Percentiles rank a stretch among this genome's conserved stretches.
phyloP scores from a whole-genome alignment of 2,888 invertebrate genomes.

The Drosophila dives region DNA sequence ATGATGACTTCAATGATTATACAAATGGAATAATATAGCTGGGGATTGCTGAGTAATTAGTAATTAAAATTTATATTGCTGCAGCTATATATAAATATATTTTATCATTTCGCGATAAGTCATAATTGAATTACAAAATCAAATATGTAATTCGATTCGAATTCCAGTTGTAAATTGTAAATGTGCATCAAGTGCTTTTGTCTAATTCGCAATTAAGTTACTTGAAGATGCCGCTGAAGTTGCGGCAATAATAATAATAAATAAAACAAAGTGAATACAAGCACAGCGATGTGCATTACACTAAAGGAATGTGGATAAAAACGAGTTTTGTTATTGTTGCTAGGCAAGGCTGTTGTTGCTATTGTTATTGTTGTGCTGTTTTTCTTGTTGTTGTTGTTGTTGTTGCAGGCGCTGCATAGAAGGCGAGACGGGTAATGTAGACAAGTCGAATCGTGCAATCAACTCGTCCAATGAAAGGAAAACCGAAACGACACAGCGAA shows the following conservation, averaged over 20 bases:
- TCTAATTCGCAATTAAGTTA: neutral
- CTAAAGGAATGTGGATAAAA: slow-evolving; percentile 55
- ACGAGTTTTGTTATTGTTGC: slow-evolving; percentile 56
- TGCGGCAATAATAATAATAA: neutral
- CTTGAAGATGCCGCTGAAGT: neutral
- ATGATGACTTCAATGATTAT: neutral
- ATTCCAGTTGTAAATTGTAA: neutral
- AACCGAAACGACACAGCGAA: slow-evolving; percentile 40
- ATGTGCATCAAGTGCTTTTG: neutral
- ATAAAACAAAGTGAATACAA: slow-evolving; percentile 14
- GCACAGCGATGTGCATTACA: slow-evolving; percentile 28
- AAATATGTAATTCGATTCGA: neutral
- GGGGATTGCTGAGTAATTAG: neutral
- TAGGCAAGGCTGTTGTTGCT: slow-evolving; percentile 24
- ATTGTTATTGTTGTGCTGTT: neutral
- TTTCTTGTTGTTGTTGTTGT: slow-evolving; percentile 11
- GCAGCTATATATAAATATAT: neutral
- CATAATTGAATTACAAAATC: too few species aligned
- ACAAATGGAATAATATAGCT: neutral
- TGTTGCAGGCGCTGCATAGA: slow-evolving; percentile 33
- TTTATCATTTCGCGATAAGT: neutral
- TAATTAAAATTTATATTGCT: too few species aligned
- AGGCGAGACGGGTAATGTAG: slow-evolving; percentile 49
- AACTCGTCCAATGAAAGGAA: slow-evolving; percentile 53
- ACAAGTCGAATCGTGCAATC: slow-evolving; percentile 52